Conservation (phyloP, 2,888 invertebrate genomes). For the Ethmia dodecea region DNA sequence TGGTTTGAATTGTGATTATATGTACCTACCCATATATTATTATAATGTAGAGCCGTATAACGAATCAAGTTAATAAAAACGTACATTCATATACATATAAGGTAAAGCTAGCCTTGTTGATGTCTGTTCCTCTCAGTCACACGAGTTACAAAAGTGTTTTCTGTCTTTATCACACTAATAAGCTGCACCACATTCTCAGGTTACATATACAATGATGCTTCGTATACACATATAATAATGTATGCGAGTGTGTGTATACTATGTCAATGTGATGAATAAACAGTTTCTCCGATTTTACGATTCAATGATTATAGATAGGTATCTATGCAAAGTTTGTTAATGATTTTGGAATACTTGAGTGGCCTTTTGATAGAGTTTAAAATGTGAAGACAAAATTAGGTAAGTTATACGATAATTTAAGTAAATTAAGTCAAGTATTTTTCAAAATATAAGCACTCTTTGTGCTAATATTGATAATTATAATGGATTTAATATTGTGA, state of each 20-base stretch:
- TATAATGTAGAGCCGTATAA: constrained; percentile 66
- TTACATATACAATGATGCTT: constrained; percentile 21
- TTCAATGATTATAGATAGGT: constrained; percentile 66
- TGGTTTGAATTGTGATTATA: constrained; percentile 52
- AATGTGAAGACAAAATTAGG: constrained; percentile 13
- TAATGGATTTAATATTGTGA: too few species aligned
- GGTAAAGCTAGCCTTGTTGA: constrained; percentile 72
- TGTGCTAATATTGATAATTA: too few species aligned
- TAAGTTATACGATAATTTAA: too few species aligned
- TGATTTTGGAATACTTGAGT: constrained; percentile 52
- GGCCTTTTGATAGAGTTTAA: constrained; percentile 22
- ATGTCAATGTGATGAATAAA: constrained; percentile 72
- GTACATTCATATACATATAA: constrained; percentile 70
- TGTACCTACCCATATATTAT: constrained; percentile 61
- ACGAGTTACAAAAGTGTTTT: constrained; percentile 34
- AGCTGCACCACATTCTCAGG: constrained; percentile 42
- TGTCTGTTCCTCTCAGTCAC: constrained; percentile 52
- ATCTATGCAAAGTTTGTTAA: constrained; percentile 68
- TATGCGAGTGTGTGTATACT: constrained; percentile 33
- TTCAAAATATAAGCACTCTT: too few species aligned
- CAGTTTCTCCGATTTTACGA: constrained; percentile 74
- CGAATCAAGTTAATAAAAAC: constrained; percentile 73
- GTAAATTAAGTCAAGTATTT: too few species aligned
- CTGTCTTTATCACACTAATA: constrained; percentile 67
- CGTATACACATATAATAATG: constrained; percentile 27